These are phyloP conservation scores for Furnarius figulus DNA, from an alignment of 2,113 vertebrate species.

Conservation along the genomic window DNA sequence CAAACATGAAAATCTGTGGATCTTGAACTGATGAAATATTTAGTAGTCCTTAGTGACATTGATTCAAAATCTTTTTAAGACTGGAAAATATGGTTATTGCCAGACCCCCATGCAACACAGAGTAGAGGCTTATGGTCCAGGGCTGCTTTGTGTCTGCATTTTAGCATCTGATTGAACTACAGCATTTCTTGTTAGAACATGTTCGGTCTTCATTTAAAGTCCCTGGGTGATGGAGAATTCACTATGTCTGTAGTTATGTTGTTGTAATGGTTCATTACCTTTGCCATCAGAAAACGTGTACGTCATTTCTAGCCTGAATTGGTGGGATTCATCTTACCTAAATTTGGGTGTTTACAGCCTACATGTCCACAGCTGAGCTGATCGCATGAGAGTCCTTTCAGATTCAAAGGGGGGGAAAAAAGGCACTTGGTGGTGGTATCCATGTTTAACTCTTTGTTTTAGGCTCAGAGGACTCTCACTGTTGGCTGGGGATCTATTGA, in stretches of 20 bases:
- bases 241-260: neutral
- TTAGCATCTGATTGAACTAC: neutral
- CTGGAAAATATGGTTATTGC: neutral
- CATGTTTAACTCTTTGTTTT: neutral
- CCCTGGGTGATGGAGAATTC: neutral
- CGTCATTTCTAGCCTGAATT: neutral
- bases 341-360: neutral
- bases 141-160: neutral
- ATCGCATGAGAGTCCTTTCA: neutral
- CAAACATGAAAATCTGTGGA: neutral
- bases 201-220: constrained; percentile 6
- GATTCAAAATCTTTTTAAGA: neutral
- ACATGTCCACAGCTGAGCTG: neutral
- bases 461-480: neutral
- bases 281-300: neutral
- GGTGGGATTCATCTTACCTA: neutral
- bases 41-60: neutral
- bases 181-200: neutral
- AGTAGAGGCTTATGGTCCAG: neutral
- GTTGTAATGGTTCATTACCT: neutral
- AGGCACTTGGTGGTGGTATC: neutral
- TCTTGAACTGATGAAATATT: neutral
- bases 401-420: neutral
- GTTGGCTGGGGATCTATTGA: neutral
- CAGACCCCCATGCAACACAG: neutral